Evolutionary conservation across 1,140 invertebrate genomes (phyloP).

Genomic region (Thaumetopoea pityocampa): DNA sequence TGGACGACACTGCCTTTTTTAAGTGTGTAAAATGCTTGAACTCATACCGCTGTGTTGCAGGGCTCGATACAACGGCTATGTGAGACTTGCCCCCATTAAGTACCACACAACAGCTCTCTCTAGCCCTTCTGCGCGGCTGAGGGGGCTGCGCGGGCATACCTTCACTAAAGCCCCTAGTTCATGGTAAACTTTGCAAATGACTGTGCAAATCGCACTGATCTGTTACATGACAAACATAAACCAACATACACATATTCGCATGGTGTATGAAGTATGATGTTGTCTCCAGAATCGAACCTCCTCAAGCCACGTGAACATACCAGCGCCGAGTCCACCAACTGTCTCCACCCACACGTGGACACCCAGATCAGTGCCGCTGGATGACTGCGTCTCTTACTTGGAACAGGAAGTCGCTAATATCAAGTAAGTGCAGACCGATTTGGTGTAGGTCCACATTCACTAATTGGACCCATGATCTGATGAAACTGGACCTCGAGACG

Average conservation of each 20-base stretch:
- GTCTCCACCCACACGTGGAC: conserved; percentile 51
- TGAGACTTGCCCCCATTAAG: no score
- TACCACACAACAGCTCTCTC: no score
- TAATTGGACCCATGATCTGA: neutral
- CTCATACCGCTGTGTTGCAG: no score
- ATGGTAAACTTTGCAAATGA: no score
- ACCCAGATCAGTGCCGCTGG: conserved; percentile 33
- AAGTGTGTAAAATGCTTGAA: no score
- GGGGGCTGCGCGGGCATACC: no score
- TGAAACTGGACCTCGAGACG: neutral
- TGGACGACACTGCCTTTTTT: no score
- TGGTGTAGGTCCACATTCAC: neutral
- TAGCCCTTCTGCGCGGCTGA: no score
- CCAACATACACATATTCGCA: neutral
- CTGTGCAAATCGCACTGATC: no score
- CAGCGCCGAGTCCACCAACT: conserved; percentile 38
- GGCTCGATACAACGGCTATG: no score
- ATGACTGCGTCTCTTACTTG: conserved; percentile 50
- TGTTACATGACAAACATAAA: no score
- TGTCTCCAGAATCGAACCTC: conserved; percentile 37
- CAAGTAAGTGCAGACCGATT: conserved; percentile 46
- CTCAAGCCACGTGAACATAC: conserved; percentile 41
- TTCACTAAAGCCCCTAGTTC: no score
- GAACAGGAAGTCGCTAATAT: conserved; percentile 61
- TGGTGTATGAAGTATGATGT: neutral